Base-by-base conservation (phyloP, 2,888 invertebrate genomes). In the Teleogryllus oceanicus region DNA sequence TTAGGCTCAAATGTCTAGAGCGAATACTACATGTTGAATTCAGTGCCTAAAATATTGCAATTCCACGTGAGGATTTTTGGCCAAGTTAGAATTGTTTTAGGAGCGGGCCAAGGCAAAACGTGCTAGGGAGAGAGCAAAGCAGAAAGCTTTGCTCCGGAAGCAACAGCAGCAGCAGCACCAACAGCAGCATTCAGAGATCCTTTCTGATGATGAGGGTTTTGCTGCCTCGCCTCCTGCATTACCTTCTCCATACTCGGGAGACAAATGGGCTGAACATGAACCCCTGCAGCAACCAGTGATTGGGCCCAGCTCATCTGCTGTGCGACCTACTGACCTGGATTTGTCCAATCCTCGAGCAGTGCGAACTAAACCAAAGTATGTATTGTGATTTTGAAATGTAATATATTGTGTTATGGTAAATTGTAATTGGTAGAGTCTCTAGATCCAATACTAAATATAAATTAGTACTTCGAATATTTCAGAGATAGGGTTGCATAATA, bases 31-130 rank as follows among this genome's bases (percentile, higher is more conserved):
- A 37, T 8, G 8, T 37, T 37, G 37, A 37, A 37, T 37, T 37
- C 37, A 8, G 1, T 5, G 37, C 37, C 37, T 37, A 37, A 37
- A 37, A 8, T 37, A 37, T 37, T 37, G 8, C 37, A 37, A 37
- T 37, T 37, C 37, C 37, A 37, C 8, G 1, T 37, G 37, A 37
- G 24, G 24, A 37, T 37, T 5, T 37, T 37, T 37, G 8, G 37
- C 37, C 8, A 37, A 37, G 37, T 37, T 4, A 0, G 1, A 8
- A 37, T 37, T 37, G 37, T 81, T 83, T 1, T 86, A 92, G 88
- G 94, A 94, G 86, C 90, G 92, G 83, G 92, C 92, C 21, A 92
- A 92, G 86, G 91, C 92, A 2, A 91, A 91, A 84, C 89, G 93
- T 82, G 93, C 93, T 11, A 90, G 92, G 84, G 94, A 94, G 85